phyloP scores from a whole-genome alignment of 2,113 vertebrate genomes.

The Vulpes lagopus region DNA sequence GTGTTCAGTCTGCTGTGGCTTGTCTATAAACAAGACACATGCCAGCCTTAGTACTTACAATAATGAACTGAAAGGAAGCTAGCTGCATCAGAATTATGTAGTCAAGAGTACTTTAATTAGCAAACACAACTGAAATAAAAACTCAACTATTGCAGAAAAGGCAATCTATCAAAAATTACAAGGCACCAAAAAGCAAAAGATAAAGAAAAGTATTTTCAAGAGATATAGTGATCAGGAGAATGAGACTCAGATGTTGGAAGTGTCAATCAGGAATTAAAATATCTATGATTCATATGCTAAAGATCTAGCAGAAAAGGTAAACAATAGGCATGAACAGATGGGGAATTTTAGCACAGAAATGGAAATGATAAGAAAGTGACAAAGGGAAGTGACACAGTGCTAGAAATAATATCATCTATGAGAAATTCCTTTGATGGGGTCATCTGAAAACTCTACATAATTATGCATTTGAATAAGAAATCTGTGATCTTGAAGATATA shows the following conservation, averaged over 20 bases:
- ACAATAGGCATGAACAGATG: not conserved
- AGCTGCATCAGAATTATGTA: not conserved
- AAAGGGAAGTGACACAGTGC: not conserved
- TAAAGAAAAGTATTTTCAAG: not conserved
- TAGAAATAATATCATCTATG: not conserved
- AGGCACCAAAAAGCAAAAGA: not conserved
- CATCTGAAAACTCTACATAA: not conserved
- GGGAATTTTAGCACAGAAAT: not conserved
- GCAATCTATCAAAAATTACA: not conserved
- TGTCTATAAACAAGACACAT: not conserved
- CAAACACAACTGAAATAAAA: not conserved
- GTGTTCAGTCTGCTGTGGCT: not conserved
- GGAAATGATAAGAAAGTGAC: not conserved
- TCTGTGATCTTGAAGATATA: not conserved
- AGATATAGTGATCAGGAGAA: not conserved
- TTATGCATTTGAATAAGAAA: not conserved
- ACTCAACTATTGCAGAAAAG: not conserved
- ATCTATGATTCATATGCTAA: not conserved
- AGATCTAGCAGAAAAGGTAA: not conserved
- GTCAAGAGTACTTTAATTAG: not conserved
- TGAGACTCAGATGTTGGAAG: not conserved
- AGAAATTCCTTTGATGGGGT: not conserved
- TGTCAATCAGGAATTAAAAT: not conserved
- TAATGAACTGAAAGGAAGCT: not conserved
- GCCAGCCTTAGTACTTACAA: not conserved